Evolutionary conservation across 2,888 invertebrate genomes (phyloP).

Genomic region (Parnassius orleans): DNA sequence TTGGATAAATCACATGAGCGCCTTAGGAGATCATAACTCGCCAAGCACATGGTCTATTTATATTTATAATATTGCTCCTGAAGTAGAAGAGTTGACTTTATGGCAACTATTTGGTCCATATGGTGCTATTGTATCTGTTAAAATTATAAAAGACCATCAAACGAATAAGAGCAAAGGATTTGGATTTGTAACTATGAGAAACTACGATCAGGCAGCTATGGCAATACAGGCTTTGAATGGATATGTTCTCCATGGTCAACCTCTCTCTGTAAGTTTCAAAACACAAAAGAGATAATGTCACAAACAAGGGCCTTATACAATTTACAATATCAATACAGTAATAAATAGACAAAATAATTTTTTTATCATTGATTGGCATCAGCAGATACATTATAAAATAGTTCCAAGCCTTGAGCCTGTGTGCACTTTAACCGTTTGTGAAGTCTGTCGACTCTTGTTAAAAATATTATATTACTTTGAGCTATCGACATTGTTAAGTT

Average conservation of each 20-base stretch:
- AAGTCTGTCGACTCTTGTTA: conserved; percentile 72
- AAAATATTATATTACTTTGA: conserved; percentile 79
- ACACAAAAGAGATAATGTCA: conserved; percentile 80
- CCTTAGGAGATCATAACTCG: conserved; percentile 73
- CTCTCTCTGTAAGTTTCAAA: conserved; percentile 78
- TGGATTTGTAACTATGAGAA: conserved; percentile 79
- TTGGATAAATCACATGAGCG: conserved; percentile 77
- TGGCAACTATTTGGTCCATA: conserved; percentile 80
- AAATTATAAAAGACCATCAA: conserved; percentile 78
- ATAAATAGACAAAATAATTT: conserved; percentile 68
- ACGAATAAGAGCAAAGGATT: conserved; percentile 80
- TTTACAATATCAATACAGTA: conserved; percentile 78
- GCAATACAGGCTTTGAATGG: conserved; percentile 79
- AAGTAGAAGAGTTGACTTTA: conserved; percentile 76
- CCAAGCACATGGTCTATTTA: conserved; percentile 79
- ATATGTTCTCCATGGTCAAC: conserved; percentile 72
- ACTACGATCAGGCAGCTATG: conserved; percentile 79
- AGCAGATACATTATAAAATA: conserved; percentile 59
- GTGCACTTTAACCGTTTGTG: conserved; percentile 58
- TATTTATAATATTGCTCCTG: conserved; percentile 77
- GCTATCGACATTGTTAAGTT: conserved; percentile 81
- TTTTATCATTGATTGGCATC: conserved; percentile 68
- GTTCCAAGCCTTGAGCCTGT: conserved; percentile 52
- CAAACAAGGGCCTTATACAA: conserved; percentile 60
- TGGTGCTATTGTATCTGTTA: conserved; percentile 81